Conservation (phyloP, 2,113 vertebrate genomes). For the human region DNA sequence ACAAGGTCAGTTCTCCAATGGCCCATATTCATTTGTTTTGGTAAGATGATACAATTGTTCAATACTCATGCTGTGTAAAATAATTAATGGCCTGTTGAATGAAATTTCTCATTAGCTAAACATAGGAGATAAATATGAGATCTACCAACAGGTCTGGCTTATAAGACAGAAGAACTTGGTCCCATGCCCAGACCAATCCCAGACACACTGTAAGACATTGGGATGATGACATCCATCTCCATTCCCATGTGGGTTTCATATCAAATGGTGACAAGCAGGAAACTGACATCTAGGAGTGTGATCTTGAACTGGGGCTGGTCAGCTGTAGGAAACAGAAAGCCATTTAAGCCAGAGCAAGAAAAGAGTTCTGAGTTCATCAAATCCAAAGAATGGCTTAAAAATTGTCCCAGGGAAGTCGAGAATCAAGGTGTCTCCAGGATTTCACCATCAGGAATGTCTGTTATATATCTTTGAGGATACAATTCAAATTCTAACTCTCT, state of each 20-base stretch:
- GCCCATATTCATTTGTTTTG: neutral
- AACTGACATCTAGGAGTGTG: accelerated
- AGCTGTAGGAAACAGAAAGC: neutral
- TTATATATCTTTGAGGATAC: neutral
- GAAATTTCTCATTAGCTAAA: slow-evolving; percentile 29
- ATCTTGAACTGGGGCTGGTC: neutral
- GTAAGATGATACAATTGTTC: neutral
- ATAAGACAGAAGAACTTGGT: neutral
- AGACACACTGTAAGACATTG: neutral
- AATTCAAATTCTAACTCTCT: neutral
- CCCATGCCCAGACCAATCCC: neutral
- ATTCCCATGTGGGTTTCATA: accelerated
- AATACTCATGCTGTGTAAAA: slow-evolving; percentile 18
- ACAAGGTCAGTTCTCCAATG: neutral
- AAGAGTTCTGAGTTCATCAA: neutral
- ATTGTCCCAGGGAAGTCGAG: neutral
- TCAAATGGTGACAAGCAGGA: neutral
- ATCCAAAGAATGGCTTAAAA: neutral
- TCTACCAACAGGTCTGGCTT: neutral
- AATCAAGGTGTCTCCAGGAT: neutral
- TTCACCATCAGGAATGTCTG: neutral
- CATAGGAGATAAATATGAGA: neutral
- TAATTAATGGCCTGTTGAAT: slow-evolving; percentile 31
- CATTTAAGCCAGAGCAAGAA: neutral
- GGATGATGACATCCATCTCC: accelerated